Conservation (phyloP, 2,113 vertebrate genomes). For the Australoheros scitulus region DNA sequence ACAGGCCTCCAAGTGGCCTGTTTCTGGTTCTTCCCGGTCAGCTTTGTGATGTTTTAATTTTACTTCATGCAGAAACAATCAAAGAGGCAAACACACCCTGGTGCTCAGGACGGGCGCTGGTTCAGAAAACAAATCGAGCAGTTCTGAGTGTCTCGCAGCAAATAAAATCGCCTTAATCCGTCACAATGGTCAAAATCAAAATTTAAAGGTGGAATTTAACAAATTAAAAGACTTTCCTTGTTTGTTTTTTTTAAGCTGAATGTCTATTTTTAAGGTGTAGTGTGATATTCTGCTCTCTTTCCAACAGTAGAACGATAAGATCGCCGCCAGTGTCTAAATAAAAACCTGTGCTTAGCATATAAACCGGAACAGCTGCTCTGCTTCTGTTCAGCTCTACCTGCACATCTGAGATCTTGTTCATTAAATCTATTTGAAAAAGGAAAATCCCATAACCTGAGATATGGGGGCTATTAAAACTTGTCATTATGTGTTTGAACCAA, state of each 20-base stretch:
- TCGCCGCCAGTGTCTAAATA: background rate
- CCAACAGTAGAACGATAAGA: background rate
- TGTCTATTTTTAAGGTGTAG: background rate
- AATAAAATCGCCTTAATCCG: too few species aligned
- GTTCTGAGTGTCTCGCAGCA: background rate
- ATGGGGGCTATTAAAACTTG: background rate
- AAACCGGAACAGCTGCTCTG: background rate
- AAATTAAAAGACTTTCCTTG: background rate
- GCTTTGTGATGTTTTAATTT: slow-evolving; percentile 3
- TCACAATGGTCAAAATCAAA: background rate
- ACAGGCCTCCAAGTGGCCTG: background rate
- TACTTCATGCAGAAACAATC: background rate
- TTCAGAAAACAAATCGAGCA: background rate
- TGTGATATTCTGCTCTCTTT: background rate
- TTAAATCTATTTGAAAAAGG: background rate
- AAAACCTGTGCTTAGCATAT: background rate
- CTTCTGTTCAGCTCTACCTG: background rate
- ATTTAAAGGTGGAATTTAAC: background rate
- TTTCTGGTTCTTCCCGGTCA: background rate
- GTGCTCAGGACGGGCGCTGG: background rate
- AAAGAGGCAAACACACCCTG: background rate
- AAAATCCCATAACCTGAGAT: background rate
- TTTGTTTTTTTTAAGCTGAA: background rate
- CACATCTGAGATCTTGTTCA: background rate
- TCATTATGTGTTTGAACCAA: background rate